These are phyloP conservation scores for Hydrotaea cyrtoneurina DNA, from an alignment of 2,888 invertebrate genomes.

Conservation along the genomic window DNA sequence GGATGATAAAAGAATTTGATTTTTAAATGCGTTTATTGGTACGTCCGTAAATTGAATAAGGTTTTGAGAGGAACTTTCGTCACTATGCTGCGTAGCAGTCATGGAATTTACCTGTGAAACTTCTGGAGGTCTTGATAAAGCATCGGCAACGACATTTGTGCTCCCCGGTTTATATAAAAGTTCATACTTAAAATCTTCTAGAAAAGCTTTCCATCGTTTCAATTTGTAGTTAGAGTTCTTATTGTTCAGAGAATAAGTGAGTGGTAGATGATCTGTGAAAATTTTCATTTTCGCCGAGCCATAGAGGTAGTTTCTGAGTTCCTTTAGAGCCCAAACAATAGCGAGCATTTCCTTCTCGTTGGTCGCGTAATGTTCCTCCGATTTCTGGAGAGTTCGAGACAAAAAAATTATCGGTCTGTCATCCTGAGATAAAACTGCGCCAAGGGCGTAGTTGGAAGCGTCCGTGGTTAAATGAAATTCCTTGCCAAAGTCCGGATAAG, in stretches of 20 bases:
- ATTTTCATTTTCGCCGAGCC: constrained; percentile 55
- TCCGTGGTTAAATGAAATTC: constrained; percentile 58
- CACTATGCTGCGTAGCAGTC: too few species aligned
- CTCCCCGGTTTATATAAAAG: constrained; percentile 58
- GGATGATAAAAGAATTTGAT: constrained; percentile 54
- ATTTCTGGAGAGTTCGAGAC: too few species aligned
- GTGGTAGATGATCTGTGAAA: constrained; percentile 55
- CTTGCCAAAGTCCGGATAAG: constrained; percentile 58
- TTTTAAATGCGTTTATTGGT: constrained; percentile 64
- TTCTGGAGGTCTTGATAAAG: constrained; percentile 55
- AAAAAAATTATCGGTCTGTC: constrained; percentile 55
- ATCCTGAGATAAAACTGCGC: constrained; percentile 53
- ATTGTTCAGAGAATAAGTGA: too few species aligned
- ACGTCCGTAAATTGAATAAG: constrained; percentile 53
- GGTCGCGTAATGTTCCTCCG: constrained; percentile 50
- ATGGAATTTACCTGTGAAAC: too few species aligned
- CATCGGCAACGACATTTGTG: constrained; percentile 52
- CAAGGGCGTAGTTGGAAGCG: constrained; percentile 55
- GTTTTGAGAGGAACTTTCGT: constrained; percentile 61
- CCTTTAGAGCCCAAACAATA: constrained; percentile 40
- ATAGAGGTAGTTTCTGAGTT: constrained; percentile 56
- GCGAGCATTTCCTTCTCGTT: constrained; percentile 41
- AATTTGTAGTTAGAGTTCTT: constrained; percentile 58
- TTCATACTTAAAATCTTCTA: constrained; percentile 65
- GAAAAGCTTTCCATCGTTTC: constrained; percentile 63